Base-by-base conservation (phyloP, 2,888 invertebrate species). In the Lottia scabra region DNA sequence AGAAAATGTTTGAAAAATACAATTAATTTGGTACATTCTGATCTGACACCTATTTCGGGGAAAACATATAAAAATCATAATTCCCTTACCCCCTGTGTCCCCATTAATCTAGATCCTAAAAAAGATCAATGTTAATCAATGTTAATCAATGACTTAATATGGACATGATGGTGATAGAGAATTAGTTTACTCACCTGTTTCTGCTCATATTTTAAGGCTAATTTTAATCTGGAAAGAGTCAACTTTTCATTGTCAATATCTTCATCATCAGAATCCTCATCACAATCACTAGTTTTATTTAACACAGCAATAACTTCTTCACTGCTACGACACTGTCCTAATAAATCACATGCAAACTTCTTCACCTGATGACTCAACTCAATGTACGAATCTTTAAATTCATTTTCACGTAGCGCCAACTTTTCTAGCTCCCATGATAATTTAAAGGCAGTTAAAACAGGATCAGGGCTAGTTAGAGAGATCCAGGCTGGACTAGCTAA, bases 401-500 rank as follows among this genome's bases (percentile, higher is more conserved):
- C 91, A 73, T 91, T 91, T 80, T 91, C 92, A 46, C 89, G 84
- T 68, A 88, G 81, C 2, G 91, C 91, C 67, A 91, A 83, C 66
- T 89, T 85, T 74, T 91, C 90, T 70, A 92, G 87, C 74, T 92
- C 92, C 91, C 91, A 91, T 3, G 90, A 91, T 43, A 91, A 83
- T 85, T 88, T 88, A 81, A 92, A 92, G 12, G 92, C 91, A 0
- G 90, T 88, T 30, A 91, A 85, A 73, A 92, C 90, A 2, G 92
- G 92, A 81, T 92, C 92, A 16, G 90, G 86, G 75, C 90, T 90
- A 45, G 91, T 92, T 44, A 92, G 85, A 3, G 91, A 91, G 78
- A 92, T 91, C 91, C 91, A 92, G 2, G 92, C 91, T 0, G 92
- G 91, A 76, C 91, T 91, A 44, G 92, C 91, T 44, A 92, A 87